Percentiles rank a stretch among this genome's conserved stretches.
These are phyloP conservation scores for Aphelocoma californica DNA, from an alignment of 2,797 vertebrate species.

Conservation along the genomic window DNA sequence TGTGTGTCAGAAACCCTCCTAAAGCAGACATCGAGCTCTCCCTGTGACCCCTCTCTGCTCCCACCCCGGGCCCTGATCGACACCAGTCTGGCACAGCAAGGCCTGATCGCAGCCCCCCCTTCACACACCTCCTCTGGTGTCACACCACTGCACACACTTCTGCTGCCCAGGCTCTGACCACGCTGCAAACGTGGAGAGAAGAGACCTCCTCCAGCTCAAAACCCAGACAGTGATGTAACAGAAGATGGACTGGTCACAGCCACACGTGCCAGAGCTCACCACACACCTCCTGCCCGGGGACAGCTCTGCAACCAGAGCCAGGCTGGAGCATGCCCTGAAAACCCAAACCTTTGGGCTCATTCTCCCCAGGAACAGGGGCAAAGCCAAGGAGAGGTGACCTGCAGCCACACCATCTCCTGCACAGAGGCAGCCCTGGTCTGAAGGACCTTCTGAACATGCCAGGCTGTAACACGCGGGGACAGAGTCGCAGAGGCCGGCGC, in stretches of 20 bases:
- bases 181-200: accelerated
- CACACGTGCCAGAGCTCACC: accelerated
- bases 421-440: neutral
- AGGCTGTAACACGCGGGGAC: accelerated
- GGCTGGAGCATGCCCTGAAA: neutral
- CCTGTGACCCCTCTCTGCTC: accelerated
- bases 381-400: neutral
- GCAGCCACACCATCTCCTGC: neutral
- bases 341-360: neutral
- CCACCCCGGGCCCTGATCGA: accelerated
- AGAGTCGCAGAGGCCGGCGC: accelerated
- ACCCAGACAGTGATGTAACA: neutral
- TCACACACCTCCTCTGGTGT: neutral
- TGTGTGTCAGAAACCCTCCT: neutral
- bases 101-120: neutral
- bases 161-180: neutral
- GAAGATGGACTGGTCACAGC: accelerated
- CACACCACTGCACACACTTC: neutral
- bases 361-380: accelerated
- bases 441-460: neutral
- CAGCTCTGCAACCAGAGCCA: neutral
- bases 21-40: neutral
- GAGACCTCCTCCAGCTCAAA: neutral
- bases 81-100: accelerated
- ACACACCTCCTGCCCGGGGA: accelerated